Evolutionary conservation across 2,797 vertebrate genomes (phyloP).

Genomic region (Todus mexicanus): DNA sequence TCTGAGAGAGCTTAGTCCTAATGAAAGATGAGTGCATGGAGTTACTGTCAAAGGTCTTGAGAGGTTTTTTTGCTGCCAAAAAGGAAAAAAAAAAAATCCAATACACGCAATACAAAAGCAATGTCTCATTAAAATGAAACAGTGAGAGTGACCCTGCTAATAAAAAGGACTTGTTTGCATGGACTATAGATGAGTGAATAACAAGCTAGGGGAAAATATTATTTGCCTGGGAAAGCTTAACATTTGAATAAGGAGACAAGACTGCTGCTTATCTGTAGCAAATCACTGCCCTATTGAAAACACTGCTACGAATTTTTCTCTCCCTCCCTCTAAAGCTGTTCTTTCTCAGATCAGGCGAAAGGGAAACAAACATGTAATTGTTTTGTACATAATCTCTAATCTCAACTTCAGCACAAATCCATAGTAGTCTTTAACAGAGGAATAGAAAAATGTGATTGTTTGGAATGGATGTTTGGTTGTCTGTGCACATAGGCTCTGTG

Average conservation of each 20-base stretch:
- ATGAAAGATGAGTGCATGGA: background rate
- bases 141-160: background rate
- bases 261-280: background rate
- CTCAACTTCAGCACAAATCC: background rate
- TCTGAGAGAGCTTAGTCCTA: background rate
- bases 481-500: background rate
- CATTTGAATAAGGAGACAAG: constrained; percentile 48
- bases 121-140: background rate
- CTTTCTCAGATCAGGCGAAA: constrained; percentile 1
- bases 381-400: background rate
- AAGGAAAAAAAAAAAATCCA: background rate
- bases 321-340: background rate
- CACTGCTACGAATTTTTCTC: constrained; percentile 15
- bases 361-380: constrained; percentile 32
- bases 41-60: background rate
- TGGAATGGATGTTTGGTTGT: background rate
- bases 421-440: background rate
- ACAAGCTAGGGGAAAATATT: constrained; percentile 7
- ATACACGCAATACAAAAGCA: background rate
- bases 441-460: constrained; percentile 23
- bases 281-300: constrained; percentile 7
- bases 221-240: constrained; percentile 55
- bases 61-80: constrained; percentile 1
- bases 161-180: background rate
- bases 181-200: background rate